These are phyloP conservation scores for Gortyna flavago DNA, from an alignment of 2,888 invertebrate genomes.

Conservation along the genomic window DNA sequence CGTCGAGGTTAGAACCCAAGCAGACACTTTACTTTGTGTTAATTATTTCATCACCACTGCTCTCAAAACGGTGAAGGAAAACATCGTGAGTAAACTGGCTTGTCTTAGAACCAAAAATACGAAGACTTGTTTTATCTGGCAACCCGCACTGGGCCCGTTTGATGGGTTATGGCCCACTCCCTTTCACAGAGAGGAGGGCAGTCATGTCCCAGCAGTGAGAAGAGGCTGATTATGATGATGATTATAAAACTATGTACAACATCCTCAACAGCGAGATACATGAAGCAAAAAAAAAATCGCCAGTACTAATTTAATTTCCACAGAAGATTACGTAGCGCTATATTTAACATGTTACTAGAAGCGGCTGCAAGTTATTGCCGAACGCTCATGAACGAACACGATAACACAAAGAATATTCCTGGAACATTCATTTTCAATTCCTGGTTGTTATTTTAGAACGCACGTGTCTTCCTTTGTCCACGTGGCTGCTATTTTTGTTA, in stretches of 20 bases:
- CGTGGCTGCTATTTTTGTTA: not conserved
- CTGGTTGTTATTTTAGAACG: constrained; percentile 1
- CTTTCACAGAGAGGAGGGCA: no score
- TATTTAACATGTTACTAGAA: not conserved
- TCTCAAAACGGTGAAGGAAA: no score
- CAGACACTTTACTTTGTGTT: no score
- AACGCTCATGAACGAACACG: not conserved
- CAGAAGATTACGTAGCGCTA: not conserved
- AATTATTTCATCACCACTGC: no score
- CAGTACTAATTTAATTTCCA: constrained; percentile 9
- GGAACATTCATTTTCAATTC: constrained; percentile 18
- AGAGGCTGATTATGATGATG: no score
- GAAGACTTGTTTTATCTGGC: not conserved
- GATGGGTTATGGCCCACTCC: no score
- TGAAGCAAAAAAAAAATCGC: not conserved
- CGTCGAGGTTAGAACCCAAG: not conserved
- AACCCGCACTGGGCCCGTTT: not conserved
- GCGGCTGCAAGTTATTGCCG: constrained; percentile 23
- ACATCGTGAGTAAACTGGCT: not conserved
- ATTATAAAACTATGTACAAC: not conserved
- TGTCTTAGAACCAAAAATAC: not conserved
- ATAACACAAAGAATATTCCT: constrained; percentile 15
- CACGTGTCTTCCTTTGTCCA: not conserved
- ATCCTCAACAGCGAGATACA: not conserved
- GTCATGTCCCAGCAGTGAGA: no score